Evolutionary conservation across 2,797 vertebrate species (phyloP).

Genomic region (Rallus crepitans): DNA sequence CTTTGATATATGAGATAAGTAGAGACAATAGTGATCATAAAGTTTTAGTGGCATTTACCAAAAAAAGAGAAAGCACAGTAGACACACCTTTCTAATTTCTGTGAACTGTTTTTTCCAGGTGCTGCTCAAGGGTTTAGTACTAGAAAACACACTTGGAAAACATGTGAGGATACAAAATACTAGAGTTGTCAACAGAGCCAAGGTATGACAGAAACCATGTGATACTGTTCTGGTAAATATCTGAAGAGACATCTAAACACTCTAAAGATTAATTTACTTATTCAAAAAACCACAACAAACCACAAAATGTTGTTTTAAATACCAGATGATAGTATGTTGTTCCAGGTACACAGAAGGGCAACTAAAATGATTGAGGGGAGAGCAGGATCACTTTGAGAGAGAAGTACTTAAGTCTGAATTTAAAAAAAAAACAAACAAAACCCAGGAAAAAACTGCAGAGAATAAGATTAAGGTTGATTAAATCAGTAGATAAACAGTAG

Average conservation of each 20-base stretch:
- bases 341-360: background rate
- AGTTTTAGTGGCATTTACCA: background rate
- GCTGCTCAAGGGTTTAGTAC: background rate
- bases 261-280: background rate
- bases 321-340: background rate
- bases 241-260: background rate
- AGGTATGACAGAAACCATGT: background rate
- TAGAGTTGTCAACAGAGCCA: background rate
- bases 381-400: background rate
- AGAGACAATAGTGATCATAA: background rate
- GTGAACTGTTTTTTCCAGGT: background rate
- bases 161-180: background rate
- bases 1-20: background rate
- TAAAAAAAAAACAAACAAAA: background rate
- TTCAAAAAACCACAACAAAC: background rate
- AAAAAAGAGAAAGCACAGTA: background rate
- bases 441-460: fast-evolving
- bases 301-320: background rate
- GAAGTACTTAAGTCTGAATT: background rate
- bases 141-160: background rate
- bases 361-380: background rate
- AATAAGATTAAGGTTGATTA: background rate
- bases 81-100: background rate
- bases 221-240: background rate
- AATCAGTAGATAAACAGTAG: background rate